A percentile compares a stretch with the other conserved stretches of the same genome.
phyloP scores from a whole-genome alignment of 2,888 invertebrate species.

The Heliconius aoede region DNA sequence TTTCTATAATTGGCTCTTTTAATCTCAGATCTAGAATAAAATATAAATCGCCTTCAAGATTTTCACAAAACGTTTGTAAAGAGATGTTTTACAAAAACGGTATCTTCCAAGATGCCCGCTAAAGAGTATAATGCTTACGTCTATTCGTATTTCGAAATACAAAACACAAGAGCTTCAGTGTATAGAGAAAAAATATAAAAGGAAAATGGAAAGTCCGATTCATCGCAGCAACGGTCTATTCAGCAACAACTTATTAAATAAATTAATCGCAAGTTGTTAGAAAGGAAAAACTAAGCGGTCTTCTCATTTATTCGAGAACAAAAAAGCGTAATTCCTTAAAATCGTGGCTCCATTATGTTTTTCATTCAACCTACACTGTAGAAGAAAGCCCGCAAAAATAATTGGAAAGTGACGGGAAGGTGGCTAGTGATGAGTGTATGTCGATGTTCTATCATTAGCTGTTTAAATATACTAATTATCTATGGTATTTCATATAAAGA shows the following conservation, averaged over 20 bases:
- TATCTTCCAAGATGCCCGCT: slow-evolving; percentile 45
- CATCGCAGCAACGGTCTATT: slow-evolving; percentile 71
- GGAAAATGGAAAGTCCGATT: slow-evolving; percentile 74
- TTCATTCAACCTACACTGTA: slow-evolving; percentile 68
- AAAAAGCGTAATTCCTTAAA: slow-evolving; percentile 79
- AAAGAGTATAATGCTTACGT: slow-evolving; percentile 47
- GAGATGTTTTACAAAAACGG: slow-evolving; percentile 19
- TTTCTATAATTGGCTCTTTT: background rate
- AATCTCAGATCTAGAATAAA: background rate
- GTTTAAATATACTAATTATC: slow-evolving; percentile 8
- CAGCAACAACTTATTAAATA: slow-evolving; percentile 82
- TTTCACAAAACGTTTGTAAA: slow-evolving; percentile 52
- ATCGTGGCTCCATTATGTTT: slow-evolving; percentile 70
- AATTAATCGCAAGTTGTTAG: slow-evolving; percentile 79
- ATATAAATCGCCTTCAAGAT: background rate
- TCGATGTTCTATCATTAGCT: slow-evolving; percentile 40
- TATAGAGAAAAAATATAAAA: slow-evolving; percentile 54
- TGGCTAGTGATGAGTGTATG: slow-evolving; percentile 45
- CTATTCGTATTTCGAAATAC: slow-evolving; percentile 52
- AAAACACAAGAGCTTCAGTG: slow-evolving; percentile 55
- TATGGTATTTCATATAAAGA: background rate
- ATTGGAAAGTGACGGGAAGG: slow-evolving; percentile 80
- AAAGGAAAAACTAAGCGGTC: slow-evolving; percentile 77
- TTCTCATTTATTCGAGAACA: slow-evolving; percentile 66
- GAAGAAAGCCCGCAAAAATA: slow-evolving; percentile 81